Evolutionary conservation across 2,888 invertebrate species (phyloP).

Genomic region (Polydrusus pterygomalis): DNA sequence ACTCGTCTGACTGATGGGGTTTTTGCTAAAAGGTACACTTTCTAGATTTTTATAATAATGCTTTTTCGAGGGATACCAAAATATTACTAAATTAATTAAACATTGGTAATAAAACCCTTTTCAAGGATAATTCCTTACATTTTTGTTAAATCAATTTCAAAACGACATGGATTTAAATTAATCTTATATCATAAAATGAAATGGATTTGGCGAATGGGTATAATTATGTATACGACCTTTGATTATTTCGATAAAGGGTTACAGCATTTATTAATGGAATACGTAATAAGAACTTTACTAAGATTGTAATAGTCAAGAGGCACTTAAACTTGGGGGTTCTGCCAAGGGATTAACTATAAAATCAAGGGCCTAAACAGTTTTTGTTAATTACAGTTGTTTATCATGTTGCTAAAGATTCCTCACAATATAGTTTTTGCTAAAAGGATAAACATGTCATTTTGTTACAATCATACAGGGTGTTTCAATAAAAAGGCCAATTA

Average conservation of each 20-base stretch:
- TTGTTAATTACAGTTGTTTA: neutral
- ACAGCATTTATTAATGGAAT: slow-evolving; percentile 9
- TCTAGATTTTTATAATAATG: no score
- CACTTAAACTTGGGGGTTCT: neutral
- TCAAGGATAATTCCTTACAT: neutral
- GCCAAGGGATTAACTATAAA: neutral
- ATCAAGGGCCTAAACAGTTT: neutral
- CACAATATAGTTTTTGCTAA: no score
- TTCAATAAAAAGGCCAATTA: no score
- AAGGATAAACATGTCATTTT: no score
- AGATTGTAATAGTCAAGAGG: slow-evolving; percentile 5
- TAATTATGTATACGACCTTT: slow-evolving; percentile 16
- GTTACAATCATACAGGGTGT: no score
- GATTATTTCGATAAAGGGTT: slow-evolving; percentile 12
- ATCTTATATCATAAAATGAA: neutral
- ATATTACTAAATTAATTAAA: no score
- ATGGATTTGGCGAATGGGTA: neutral
- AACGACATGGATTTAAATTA: neutral
- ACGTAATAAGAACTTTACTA: slow-evolving; percentile 12
- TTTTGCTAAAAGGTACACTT: no score
- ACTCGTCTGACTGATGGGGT: no score
- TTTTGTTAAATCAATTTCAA: neutral
- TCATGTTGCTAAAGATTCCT: neutral
- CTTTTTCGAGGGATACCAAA: no score
- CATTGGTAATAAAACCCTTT: neutral